Evolutionary conservation across 1,140 invertebrate species (phyloP), one percentile per base, ranked within the genome.

Genomic region (Oedothorax gibbosus): DNA sequence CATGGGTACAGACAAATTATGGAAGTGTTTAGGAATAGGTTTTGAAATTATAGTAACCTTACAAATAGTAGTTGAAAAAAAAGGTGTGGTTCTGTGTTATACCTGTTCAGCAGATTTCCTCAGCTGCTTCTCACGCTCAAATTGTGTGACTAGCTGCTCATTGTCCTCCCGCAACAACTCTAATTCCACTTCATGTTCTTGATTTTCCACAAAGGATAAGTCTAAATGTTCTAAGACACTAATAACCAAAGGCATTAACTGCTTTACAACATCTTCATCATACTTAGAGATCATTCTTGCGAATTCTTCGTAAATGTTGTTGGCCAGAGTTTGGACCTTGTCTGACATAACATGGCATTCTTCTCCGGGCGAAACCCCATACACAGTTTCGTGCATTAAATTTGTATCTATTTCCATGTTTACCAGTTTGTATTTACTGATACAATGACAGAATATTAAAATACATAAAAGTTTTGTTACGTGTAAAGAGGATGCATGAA

Each of bases 271-370:
- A 88, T 99, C 86, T 85, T 86, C 86, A 73, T 85, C 86, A 56
- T 85, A 87, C 87, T 96, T 94, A 21, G 95, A 94, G 87, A 99
- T 99, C 96, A 99, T 99, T 86, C 95, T 93, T 90, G 99, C 98
- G 89, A 99, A 99, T 91, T 99, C 98, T 89, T 98, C 96, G 91
- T 99, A 99, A 90, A 99, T 98, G 91, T 96, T 97, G 6, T 97
- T 96, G 87, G 99, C 99, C 88, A 99, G 90, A 85, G 94, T 94
- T 89, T 98, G 96, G 8, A 99, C 97, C 92, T 97, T 98, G 89
- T 98, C 97, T 12, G 97, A 97, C 97, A 99, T 98, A 77, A 97
- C 96, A 76, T 81, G 77, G 64, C 60, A 73, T 21, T 86, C 86
- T 51, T 86, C 85, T 0, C 76, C 85, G 21, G 85, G 76, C 7